These are phyloP conservation scores for Melieria crassipennis DNA, from an alignment of 2,888 invertebrate species.

Conservation along the genomic window DNA sequence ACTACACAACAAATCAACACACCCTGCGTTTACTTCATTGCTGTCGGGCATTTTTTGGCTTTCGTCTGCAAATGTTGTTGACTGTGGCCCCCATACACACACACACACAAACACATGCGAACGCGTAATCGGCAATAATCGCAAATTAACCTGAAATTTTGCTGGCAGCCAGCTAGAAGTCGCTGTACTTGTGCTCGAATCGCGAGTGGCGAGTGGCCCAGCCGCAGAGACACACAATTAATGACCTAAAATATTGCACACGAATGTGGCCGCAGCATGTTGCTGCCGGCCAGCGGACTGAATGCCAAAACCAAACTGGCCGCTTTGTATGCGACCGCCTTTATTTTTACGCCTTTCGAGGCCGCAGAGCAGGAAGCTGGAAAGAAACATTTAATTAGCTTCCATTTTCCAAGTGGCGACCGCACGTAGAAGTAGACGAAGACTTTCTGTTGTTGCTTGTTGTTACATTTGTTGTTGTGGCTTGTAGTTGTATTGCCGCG, in stretches of 20 bases:
- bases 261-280: not conserved
- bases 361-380: slow-evolving; percentile 22
- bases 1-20: not conserved
- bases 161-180: no score
- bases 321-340: not conserved
- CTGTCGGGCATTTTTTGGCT: not conserved
- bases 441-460: not conserved
- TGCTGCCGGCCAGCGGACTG: slow-evolving; percentile 8
- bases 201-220: not conserved
- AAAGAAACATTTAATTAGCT: not conserved
- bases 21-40: no score
- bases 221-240: not conserved
- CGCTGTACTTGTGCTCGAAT: no score
- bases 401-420: not conserved
- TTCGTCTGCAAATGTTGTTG: slow-evolving; percentile 3
- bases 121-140: slow-evolving; percentile 14
- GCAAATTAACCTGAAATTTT: slow-evolving; percentile 11
- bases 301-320: slow-evolving; percentile 20
- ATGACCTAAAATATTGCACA: slow-evolving; percentile 6
- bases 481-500: not conserved
- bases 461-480: not conserved
- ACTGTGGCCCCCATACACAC: not conserved
- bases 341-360: no score
- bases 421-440: not conserved
- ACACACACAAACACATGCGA: not conserved